These are phyloP conservation scores for Ichneumoninae sp. DNA, from an alignment of 2,888 invertebrate species.

Conservation along the genomic window DNA sequence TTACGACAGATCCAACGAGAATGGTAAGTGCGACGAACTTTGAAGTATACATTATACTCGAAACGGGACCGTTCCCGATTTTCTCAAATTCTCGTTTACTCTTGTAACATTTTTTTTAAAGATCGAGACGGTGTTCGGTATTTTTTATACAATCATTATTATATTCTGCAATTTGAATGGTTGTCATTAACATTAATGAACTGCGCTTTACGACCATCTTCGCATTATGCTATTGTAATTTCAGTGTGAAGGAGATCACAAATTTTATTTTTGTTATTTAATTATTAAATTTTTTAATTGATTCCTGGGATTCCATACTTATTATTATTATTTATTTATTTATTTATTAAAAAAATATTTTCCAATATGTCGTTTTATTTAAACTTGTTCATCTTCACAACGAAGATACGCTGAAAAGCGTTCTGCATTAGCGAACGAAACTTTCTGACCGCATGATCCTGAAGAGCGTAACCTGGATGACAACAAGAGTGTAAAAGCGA, in stretches of 20 bases:
- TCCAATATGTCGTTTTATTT: neutral
- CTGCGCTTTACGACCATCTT: neutral
- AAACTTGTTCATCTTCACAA: neutral
- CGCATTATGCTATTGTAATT: too few species aligned
- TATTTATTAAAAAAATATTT: neutral
- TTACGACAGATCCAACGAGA: slow-evolving; percentile 74
- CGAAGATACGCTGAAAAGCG: neutral
- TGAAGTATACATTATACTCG: neutral
- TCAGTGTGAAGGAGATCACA: too few species aligned
- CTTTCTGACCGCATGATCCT: neutral
- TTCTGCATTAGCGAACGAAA: neutral
- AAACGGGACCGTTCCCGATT: neutral
- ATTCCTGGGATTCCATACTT: neutral
- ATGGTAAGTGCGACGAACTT: slow-evolving; percentile 73
- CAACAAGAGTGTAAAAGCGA: slow-evolving; percentile 70
- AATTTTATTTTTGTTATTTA: too few species aligned
- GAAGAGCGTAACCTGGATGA: slow-evolving; percentile 44
- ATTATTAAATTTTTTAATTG: too few species aligned
- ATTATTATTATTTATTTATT: neutral
- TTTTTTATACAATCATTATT: neutral
- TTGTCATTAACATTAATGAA: neutral
- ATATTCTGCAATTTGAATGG: neutral
- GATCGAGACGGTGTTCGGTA: neutral
- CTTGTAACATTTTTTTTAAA: neutral
- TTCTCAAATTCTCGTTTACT: neutral